Base-by-base conservation (phyloP, 2,797 vertebrate genomes). In the Syngnathus acus region DNA sequence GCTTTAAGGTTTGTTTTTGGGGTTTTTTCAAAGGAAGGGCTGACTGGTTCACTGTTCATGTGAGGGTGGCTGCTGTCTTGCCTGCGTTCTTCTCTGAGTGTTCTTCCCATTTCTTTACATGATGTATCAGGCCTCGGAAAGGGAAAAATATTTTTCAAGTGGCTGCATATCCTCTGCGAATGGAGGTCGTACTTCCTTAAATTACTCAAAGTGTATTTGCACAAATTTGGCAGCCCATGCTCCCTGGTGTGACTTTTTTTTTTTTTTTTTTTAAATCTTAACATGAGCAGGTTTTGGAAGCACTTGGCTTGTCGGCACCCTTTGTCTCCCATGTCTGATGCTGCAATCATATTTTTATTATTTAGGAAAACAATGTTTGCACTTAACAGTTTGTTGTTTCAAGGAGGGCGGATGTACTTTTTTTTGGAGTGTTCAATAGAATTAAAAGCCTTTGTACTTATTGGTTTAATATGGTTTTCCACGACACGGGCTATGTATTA, bases 381-480 rank as follows among this genome's bases (percentile, higher is more conserved):
- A 96, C 95, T 96, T 95, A 93, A 90, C 91, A 93, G 92, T 91
- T 91, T 89, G 90, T 90, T 93, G 32, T 38, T 58, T 21, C 92
- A 85, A 91, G 89, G 89, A 93, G 83, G 93, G 90, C 91, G 90
- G 91, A 91, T 92, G 92, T 92, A 88, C 86, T 87, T 84, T 81
- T 81, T 87, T 83, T 84, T 84, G 77, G 80, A 85, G 83, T 90
- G 90, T 82, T 79, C 83, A 81, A 85, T 87, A 86, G 82, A 88
- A 80, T 45, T 42, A 73, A 76, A 75, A 85, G 82, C 81, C 89
- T 93, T 94, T 93, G 87, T 93, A 94, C 90, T 90, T 93, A 92
- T 92, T 90, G 87, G 93, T 94, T 94, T 93, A 93, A 90, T 93
- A 93, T 93, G 90, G 89, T 93, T 93, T 93, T 85, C 32, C 87